Percentiles rank a stretch among this genome's conserved stretches.
Evolutionary conservation across 1,140 invertebrate genomes (phyloP).

Genomic region (Dreissena polymorpha): DNA sequence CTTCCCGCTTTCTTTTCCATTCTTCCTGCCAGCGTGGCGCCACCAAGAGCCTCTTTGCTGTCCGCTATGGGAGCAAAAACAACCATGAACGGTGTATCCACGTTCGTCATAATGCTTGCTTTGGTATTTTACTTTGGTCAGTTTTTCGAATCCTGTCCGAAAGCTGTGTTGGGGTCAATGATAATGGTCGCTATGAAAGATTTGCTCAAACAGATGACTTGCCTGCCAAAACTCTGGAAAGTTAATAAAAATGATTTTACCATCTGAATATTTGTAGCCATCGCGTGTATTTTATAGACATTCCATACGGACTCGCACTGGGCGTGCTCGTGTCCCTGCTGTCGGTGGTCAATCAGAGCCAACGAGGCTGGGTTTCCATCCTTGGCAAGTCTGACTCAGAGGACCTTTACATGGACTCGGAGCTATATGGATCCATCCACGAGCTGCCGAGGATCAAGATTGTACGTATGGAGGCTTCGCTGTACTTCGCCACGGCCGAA

Average conservation of each 20-base stretch:
- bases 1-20: constrained; percentile 80
- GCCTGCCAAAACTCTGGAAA: constrained; percentile 64
- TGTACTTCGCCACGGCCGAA: constrained; percentile 76
- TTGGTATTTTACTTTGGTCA: constrained; percentile 79
- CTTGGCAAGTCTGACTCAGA: constrained; percentile 51
- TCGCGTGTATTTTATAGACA: constrained; percentile 61
- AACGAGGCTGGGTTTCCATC: constrained; percentile 54
- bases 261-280: constrained; percentile 65
- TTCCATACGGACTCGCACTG: constrained; percentile 65
- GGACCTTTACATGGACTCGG: constrained; percentile 49
- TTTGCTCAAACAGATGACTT: constrained; percentile 86
- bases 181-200: constrained; percentile 73
- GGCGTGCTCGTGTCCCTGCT: constrained; percentile 65
- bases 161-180: constrained; percentile 75
- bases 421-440: constrained; percentile 63
- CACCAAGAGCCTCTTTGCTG: constrained; percentile 86
- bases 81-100: constrained; percentile 71
- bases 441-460: constrained; percentile 83
- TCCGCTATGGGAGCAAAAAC: constrained; percentile 59
- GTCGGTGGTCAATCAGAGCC: constrained; percentile 63
- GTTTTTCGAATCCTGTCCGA: constrained; percentile 75
- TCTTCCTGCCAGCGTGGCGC: constrained; percentile 86
- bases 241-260: constrained; percentile 69
- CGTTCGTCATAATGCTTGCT: constrained; percentile 78
- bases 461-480: constrained; percentile 71